These are phyloP conservation scores for Melitaea cinxia DNA, from an alignment of 1,140 invertebrate genomes.

Conservation along the genomic window DNA sequence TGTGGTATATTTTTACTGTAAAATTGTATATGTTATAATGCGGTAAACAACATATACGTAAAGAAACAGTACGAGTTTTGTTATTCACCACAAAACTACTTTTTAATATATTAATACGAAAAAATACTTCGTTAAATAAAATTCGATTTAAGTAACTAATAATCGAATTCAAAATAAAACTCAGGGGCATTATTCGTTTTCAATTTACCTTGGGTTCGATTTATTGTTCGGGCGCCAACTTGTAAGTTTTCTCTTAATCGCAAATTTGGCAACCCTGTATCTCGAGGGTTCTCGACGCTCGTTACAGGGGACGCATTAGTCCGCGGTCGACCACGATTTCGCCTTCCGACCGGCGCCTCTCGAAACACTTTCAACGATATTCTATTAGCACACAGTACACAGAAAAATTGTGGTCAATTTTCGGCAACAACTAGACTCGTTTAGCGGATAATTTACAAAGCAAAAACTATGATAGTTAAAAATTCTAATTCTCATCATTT, in stretches of 20 bases:
- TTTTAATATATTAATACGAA: no score
- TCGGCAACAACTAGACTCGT: not conserved
- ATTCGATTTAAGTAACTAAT: not conserved
- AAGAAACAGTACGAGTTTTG: no score
- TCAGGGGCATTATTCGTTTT: slow-evolving; percentile 2
- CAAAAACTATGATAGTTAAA: no score
- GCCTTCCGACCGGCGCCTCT: slow-evolving; percentile 10
- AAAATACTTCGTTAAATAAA: not conserved
- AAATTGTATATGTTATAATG: no score
- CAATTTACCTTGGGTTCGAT: slow-evolving; percentile 13
- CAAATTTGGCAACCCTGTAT: slow-evolving; percentile 42
- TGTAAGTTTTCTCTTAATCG: slow-evolving; percentile 38
- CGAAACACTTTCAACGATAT: slow-evolving; percentile 28
- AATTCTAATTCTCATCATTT: no score
- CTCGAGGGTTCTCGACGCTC: slow-evolving; percentile 46
- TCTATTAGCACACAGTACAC: slow-evolving; percentile 9
- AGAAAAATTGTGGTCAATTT: slow-evolving; percentile 9
- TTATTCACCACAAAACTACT: no score
- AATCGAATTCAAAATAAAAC: not conserved
- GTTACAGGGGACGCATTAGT: slow-evolving; percentile 38
- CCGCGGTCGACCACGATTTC: slow-evolving; percentile 19
- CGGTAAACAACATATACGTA: no score
- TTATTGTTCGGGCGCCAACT: slow-evolving; percentile 25
- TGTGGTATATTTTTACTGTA: no score
- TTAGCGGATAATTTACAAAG: not conserved